Evolutionary conservation across 2,797 vertebrate species (phyloP), one percentile per base, ranked within the genome.

Genomic region (Rhodeus uyekii): DNA sequence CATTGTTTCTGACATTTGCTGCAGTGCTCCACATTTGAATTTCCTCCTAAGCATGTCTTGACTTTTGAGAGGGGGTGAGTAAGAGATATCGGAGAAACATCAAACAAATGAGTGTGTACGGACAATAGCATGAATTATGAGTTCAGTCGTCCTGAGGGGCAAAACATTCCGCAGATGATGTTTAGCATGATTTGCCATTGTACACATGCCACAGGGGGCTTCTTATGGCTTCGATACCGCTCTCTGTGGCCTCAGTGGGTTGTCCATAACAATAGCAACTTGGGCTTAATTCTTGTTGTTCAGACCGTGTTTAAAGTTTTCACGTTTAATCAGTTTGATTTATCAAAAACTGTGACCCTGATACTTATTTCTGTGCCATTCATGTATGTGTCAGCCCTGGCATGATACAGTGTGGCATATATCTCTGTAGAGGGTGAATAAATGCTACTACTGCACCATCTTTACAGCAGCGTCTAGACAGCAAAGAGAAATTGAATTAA

Each of bases 1-100:
- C 87, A 85, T 87, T 88, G 87, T 85, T 84, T 68, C 83, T 89
- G 87, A 87, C 89, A 87, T 86, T 90, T 88, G 87, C 83, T 75
- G 82, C 77, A 78, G 53, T 82, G 82, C 80, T 81, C 68, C 78
- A 78, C 84, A 87, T 87, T 85, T 83, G 76, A 83, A 88, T 87
- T 87, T 88, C 78, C 84, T 89, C 87, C 80, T 83, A 80, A 87
- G 85, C 88, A 74, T 79, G 75, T 81, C 83, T 78, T 89, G 87
- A 88, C 83, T 88, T 87, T 87, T 44, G 69, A 80, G 58, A 39
- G 55, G 58, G 16, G 46, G 65, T 50, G 55, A 39, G 19, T 22
- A 73, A 61, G 39, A 32, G 67, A 78, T 42, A 58, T 77, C 81
- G 50, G 29, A 68, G 74, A 81, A 78, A 60, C 60, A 78, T 58